phyloP scores from a whole-genome alignment of 2,797 vertebrate species.

The Dicrostonyx torquatus region DNA sequence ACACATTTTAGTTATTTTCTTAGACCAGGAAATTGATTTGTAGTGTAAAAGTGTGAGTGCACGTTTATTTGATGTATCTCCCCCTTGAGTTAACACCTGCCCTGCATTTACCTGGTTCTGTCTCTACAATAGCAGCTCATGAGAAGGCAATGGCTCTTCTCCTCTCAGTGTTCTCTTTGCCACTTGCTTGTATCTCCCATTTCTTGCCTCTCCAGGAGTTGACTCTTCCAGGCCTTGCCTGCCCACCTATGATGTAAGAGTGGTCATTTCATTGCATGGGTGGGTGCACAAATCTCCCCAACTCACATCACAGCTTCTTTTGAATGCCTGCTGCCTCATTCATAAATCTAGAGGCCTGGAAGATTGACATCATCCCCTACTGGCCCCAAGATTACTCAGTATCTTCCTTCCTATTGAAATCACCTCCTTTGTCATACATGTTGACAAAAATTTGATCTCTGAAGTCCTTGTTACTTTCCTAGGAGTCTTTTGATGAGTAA shows the following conservation, averaged over 20 bases:
- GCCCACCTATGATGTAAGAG: background rate
- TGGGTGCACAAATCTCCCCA: background rate
- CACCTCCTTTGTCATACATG: background rate
- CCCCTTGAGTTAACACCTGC: background rate
- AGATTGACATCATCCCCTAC: too few species aligned
- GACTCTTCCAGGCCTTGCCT: background rate
- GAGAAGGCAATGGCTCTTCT: background rate
- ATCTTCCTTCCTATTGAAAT: background rate
- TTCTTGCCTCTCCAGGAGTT: background rate
- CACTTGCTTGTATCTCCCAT: too few species aligned
- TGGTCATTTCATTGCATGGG: background rate
- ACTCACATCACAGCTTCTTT: background rate
- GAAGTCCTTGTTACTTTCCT: background rate
- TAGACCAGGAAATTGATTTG: background rate
- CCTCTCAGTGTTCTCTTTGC: background rate
- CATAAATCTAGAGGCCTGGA: background rate
- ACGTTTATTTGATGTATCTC: background rate
- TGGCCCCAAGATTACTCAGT: background rate
- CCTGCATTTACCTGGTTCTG: background rate
- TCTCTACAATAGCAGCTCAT: background rate
- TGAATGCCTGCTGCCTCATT: background rate
- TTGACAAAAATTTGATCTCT: background rate
- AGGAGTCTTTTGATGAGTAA: background rate
- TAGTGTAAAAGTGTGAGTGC: background rate
- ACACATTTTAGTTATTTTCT: background rate